Evolutionary conservation across 1,140 invertebrate genomes (phyloP).

Genomic region (Anastrepha obliqua): DNA sequence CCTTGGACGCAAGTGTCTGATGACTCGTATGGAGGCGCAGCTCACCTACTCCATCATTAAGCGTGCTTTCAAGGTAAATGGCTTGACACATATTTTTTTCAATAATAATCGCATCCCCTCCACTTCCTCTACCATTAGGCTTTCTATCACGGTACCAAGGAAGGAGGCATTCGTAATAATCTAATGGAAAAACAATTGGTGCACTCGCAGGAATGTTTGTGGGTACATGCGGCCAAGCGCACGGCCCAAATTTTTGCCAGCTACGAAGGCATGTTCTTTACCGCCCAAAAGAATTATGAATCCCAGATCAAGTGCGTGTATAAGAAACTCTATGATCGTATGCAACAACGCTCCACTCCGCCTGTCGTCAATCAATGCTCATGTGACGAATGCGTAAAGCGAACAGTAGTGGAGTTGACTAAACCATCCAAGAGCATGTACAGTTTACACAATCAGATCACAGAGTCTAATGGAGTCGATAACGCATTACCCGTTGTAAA

Average conservation of each 20-base stretch:
- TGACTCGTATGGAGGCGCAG: conserved; percentile 67
- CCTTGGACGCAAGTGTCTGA: conserved; percentile 61
- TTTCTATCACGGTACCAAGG: conserved; percentile 63
- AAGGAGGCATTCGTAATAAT: conserved; percentile 61
- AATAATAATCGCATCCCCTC: neutral
- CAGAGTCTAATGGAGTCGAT: neutral
- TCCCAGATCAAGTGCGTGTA: conserved; percentile 67
- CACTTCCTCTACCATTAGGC: conserved; percentile 44
- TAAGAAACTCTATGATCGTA: conserved; percentile 59
- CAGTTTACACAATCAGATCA: neutral
- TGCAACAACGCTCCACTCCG: conserved; percentile 42
- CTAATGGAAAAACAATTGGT: conserved; percentile 62
- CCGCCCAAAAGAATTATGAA: conserved; percentile 62
- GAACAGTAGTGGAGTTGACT: conserved; percentile 27
- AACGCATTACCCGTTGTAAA: neutral
- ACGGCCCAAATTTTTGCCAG: conserved; percentile 64
- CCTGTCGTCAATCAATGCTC: conserved; percentile 35
- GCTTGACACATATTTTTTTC: neutral
- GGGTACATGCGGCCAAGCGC: conserved; percentile 64
- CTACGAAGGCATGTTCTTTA: conserved; percentile 63
- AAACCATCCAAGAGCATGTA: conserved; percentile 51
- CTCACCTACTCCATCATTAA: conserved; percentile 68
- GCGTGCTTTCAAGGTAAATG: conserved; percentile 62
- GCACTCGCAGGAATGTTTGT: conserved; percentile 65
- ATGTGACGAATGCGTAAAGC: conserved; percentile 31